phyloP scores from a whole-genome alignment of 2,888 invertebrate species.

The Erannis defoliaria region DNA sequence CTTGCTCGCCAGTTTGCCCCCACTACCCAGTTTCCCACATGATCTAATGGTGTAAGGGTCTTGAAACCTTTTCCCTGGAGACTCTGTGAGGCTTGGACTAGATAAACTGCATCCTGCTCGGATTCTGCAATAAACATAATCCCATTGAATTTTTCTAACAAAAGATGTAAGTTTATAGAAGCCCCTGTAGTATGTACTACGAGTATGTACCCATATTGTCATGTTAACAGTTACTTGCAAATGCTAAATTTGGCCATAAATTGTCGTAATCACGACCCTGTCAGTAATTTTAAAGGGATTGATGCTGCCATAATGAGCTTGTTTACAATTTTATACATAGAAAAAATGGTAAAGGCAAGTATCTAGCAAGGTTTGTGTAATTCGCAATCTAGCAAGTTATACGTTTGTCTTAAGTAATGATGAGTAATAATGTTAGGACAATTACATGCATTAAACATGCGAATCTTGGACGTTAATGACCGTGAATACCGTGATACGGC shows the following conservation, averaged over 20 bases:
- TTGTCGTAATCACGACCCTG: slow-evolving; percentile 6
- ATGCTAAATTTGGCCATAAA: slow-evolving; percentile 8
- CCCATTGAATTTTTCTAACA: background rate
- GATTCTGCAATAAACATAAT: slow-evolving; percentile 62
- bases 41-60: slow-evolving; percentile 73
- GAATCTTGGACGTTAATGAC: slow-evolving; percentile 46
- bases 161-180: background rate
- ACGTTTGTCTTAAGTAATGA: slow-evolving; percentile 38
- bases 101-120: slow-evolving; percentile 80
- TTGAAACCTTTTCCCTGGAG: slow-evolving; percentile 73
- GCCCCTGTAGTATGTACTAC: background rate
- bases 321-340: slow-evolving; percentile 33
- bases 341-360: slow-evolving; percentile 37
- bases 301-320: slow-evolving; percentile 32
- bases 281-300: slow-evolving; percentile 20
- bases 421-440: slow-evolving; percentile 47
- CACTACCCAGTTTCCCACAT: slow-evolving; percentile 75
- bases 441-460: slow-evolving; percentile 64
- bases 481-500: slow-evolving; percentile 51
- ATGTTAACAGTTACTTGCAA: slow-evolving; percentile 15
- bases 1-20: slow-evolving; percentile 76
- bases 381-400: slow-evolving; percentile 24
- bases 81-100: slow-evolving; percentile 76
- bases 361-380: slow-evolving; percentile 21
- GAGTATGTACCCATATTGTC: too few relatives aligned